phyloP scores from a whole-genome alignment of 1,140 invertebrate genomes.

The Caenorhabditis remanei region DNA sequence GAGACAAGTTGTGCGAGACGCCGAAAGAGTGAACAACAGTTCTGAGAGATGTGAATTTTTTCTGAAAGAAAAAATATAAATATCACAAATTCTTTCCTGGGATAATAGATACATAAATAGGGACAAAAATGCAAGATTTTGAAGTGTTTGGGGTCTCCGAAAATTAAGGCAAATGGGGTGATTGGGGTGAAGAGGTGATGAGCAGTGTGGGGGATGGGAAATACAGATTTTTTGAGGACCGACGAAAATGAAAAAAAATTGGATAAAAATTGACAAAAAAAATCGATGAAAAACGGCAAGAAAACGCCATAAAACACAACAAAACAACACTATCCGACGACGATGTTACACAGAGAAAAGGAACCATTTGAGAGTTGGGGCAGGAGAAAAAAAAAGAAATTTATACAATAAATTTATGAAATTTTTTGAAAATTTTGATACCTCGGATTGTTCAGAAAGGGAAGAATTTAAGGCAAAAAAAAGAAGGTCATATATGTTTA shows the following conservation, averaged over 20 bases:
- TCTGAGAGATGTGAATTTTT: no score
- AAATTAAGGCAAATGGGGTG: constrained; percentile 42
- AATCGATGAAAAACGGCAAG: constrained; percentile 1
- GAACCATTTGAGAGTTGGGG: constrained; percentile 38
- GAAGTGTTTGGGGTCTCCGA: constrained; percentile 3
- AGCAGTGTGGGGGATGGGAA: not conserved
- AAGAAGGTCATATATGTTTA: not conserved
- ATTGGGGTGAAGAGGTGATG: not conserved
- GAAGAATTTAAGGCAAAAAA: constrained; percentile 32
- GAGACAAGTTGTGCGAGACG: no score
- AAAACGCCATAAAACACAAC: constrained; percentile 3
- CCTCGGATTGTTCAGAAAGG: not conserved
- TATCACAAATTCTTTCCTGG: constrained; percentile 33
- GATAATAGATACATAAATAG: constrained; percentile 38
- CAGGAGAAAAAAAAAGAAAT: not conserved
- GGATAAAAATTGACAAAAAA: not conserved
- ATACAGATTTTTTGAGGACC: no score
- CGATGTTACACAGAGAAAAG: constrained; percentile 28
- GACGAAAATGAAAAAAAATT: not conserved
- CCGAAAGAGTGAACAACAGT: no score
- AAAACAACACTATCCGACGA: constrained; percentile 5
- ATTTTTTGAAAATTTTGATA: constrained; percentile 7
- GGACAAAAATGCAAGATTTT: not conserved
- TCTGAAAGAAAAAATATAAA: no score
- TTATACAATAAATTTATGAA: constrained; percentile 10